Evolutionary conservation across 2,797 vertebrate species (phyloP), one percentile per base, ranked within the genome.

Genomic region (Sandelia bainsii): DNA sequence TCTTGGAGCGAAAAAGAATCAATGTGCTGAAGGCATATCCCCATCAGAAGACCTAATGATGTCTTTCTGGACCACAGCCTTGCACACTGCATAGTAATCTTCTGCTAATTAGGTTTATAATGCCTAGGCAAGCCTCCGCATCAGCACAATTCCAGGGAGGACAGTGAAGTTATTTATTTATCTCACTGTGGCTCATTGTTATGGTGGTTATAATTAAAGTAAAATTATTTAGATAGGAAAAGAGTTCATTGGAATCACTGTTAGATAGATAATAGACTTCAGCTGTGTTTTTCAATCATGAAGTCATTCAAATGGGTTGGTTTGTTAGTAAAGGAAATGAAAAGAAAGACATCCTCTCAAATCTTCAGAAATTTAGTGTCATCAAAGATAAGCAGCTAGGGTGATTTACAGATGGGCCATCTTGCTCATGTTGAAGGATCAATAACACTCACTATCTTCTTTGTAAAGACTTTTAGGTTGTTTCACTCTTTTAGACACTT

Each of bases 71-170:
- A 94, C 94, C 94, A 93, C 93, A 93, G 93, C 92, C 93, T 94
- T 93, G 90, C 93, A 93, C 93, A 93, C 95, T 94, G 94, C 93
- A 95, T 95, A 92, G 93, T 94, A 95, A 95, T 95, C 94, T 95
- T 94, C 94, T 95, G 94, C 95, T 95, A 95, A 95, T 95, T 94
- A 94, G 92, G 91, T 94, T 94, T 95, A 94, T 95, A 94, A 95
- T 94, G 94, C 94, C 92, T 90, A 94, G 92, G 93, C 93, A 95
- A 93, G 93, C 94, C 93, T 93, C 91, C 84, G 87, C 93, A 93
- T 93, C 91, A 93, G 93, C 91, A 91, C 91, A 88, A 94, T 94
- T 93, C 94, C 93, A 90, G 85, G 78, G 93, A 94, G 93, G 85
- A 88, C 91, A 81, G 86, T 84, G 78, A 87, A 89, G 80, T 91